Evolutionary conservation across 2,113 vertebrate species (phyloP).

Genomic region (Hoplias malabaricus): DNA sequence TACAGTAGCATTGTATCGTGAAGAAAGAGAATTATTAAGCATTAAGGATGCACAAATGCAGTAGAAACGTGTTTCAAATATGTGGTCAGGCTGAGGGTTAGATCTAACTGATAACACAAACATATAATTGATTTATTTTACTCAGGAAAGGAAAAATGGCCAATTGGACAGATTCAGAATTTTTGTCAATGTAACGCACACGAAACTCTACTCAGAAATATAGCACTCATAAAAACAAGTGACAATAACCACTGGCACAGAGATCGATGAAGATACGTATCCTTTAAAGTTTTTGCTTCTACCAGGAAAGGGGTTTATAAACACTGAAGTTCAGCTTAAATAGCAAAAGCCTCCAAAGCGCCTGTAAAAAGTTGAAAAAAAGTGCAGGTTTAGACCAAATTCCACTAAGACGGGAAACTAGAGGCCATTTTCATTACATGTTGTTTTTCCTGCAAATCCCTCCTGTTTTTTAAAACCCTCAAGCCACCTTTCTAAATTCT

Average conservation of each 20-base stretch:
- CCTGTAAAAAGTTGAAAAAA: conserved; percentile 12
- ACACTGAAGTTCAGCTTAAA: conserved; percentile 21
- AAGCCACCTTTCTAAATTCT: conserved; percentile 65
- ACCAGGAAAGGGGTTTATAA: conserved; percentile 16
- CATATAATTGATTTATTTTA: too few relatives aligned
- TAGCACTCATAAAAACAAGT: neutral
- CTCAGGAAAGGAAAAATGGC: too few relatives aligned
- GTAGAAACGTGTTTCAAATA: too few relatives aligned
- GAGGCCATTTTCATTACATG: conserved; percentile 52
- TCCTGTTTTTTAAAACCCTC: conserved; percentile 63
- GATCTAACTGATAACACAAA: too few relatives aligned
- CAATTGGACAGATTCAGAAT: too few relatives aligned
- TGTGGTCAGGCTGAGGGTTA: too few relatives aligned
- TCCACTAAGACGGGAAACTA: conserved; percentile 40
- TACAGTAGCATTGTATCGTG: too few relatives aligned
- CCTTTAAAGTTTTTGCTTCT: neutral
- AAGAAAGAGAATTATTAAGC: too few relatives aligned
- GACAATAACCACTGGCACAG: neutral
- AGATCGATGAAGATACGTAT: neutral
- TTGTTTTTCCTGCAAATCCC: conserved; percentile 53
- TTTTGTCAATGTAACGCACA: too few relatives aligned
- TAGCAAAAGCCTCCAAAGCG: conserved; percentile 28
- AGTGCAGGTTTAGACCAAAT: conserved; percentile 36
- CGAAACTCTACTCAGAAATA: too few relatives aligned
- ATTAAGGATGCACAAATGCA: too few relatives aligned